A percentile compares a stretch with the other conserved stretches of the same genome.
phyloP scores from a whole-genome alignment of 2,113 vertebrate genomes.

The Saimiri boliviensis region DNA sequence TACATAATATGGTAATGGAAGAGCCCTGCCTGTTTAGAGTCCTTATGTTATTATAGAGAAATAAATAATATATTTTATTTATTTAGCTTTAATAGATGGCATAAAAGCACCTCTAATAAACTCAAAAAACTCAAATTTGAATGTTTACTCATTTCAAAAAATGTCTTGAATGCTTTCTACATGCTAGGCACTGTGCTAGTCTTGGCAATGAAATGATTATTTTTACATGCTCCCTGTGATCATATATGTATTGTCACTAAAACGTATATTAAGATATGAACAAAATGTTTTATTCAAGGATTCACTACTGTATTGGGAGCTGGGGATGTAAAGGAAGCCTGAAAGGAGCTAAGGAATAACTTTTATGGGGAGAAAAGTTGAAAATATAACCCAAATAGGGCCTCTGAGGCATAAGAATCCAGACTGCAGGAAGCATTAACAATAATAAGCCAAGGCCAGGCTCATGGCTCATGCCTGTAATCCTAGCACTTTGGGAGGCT shows the following conservation, averaged over 20 bases:
- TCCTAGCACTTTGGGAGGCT: not conserved
- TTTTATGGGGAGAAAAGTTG: not conserved
- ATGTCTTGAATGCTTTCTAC: not conserved
- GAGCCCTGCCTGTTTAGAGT: not conserved
- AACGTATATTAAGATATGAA: not conserved
- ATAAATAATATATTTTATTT: not conserved
- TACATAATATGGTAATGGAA: not conserved
- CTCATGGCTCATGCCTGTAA: not conserved
- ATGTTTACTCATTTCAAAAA: not conserved
- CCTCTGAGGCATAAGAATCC: not conserved
- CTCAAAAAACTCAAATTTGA: not conserved
- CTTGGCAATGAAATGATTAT: conserved; percentile 21
- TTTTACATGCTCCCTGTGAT: not conserved
- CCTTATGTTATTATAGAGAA: not conserved
- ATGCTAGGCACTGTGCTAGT: not conserved
- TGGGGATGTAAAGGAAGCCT: not conserved
- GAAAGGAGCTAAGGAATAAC: not conserved
- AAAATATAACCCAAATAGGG: not conserved
- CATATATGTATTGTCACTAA: not conserved
- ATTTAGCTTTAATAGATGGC: not conserved
- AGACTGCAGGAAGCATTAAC: not conserved
- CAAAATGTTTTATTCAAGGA: not conserved
- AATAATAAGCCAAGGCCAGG: not conserved
- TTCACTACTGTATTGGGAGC: not conserved
- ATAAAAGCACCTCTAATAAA: not conserved